These are phyloP conservation scores for Sprattus sprattus DNA, from an alignment of 2,113 vertebrate species.

Conservation along the genomic window DNA sequence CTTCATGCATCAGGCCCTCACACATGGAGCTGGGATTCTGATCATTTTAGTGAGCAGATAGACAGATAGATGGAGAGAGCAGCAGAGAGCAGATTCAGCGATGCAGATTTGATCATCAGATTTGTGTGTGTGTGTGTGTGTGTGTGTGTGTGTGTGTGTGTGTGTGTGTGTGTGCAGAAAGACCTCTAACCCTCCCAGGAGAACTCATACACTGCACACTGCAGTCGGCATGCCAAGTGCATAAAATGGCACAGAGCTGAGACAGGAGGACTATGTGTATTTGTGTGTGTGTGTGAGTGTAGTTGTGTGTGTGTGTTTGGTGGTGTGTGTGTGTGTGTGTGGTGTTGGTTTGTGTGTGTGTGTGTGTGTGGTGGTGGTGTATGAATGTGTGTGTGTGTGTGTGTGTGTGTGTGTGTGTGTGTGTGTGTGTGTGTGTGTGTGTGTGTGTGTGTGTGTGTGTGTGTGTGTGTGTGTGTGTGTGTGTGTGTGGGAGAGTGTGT, in stretches of 20 bases:
- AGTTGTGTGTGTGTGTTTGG: neutral
- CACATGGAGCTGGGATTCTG: neutral
- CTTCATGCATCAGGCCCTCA: neutral
- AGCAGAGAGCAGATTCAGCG: neutral
- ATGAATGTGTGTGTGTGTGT: too few relatives aligned
- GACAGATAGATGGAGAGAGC: neutral
- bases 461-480: conserved; percentile 21
- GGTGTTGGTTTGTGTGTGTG: neutral
- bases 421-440: neutral
- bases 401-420: neutral
- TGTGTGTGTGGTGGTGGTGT: neutral
- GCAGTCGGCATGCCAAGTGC: neutral
- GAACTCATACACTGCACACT: neutral
- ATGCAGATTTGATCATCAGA: neutral
- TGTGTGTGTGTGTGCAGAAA: neutral
- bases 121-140: too few relatives aligned
- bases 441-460: conserved; percentile 18
- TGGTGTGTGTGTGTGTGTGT: neutral
- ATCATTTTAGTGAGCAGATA: neutral
- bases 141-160: too few relatives aligned
- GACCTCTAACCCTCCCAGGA: neutral
- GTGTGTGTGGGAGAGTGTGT: neutral
- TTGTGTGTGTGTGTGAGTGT: neutral
- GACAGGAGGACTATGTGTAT: neutral
- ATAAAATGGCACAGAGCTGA: neutral